phyloP scores from a whole-genome alignment of 2,888 invertebrate genomes.

The Drosophila crucigera region DNA sequence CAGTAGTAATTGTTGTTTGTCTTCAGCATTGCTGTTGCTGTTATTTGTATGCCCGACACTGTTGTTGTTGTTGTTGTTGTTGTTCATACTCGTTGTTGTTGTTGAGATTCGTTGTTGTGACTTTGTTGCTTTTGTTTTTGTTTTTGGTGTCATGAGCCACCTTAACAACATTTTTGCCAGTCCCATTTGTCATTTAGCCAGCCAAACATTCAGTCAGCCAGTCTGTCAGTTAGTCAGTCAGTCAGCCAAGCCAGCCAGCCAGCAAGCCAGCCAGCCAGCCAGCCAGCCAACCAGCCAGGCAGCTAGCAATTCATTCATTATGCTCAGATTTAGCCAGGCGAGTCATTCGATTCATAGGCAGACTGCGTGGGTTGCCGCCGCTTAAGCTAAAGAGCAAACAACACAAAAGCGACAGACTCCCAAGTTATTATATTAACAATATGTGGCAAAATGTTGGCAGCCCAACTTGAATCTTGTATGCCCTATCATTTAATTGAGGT shows the following conservation, averaged over 20 bases:
- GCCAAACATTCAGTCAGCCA: constrained; percentile 38
- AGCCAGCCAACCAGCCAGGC: constrained; percentile 12
- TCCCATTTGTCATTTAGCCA: constrained; percentile 73
- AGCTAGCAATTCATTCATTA: constrained; percentile 74
- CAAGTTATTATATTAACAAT: constrained; percentile 49
- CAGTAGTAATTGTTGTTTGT: constrained; percentile 67
- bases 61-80: constrained; percentile 23
- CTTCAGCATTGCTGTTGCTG: constrained; percentile 34
- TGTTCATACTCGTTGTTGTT: constrained; percentile 12
- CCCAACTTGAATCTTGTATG: background rate
- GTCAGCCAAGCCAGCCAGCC: constrained; percentile 17
- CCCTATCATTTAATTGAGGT: constrained; percentile 3
- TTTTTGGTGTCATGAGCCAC: constrained; percentile 78
- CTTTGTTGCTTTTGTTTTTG: constrained; percentile 1
- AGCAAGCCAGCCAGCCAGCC: constrained; percentile 7
- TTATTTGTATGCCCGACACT: constrained; percentile 10
- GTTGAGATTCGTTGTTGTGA: constrained; percentile 6
- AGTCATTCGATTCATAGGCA: constrained; percentile 79
- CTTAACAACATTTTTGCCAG: constrained; percentile 81
- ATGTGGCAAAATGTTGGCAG: background rate
- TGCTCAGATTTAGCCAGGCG: constrained; percentile 69
- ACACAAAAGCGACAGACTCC: constrained; percentile 70
- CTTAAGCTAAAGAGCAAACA: constrained; percentile 73
- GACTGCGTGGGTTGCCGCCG: constrained; percentile 73
- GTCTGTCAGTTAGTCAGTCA: constrained; percentile 17